Base-by-base conservation (phyloP, 2,888 invertebrate species). In the Bedellia somnulentella region DNA sequence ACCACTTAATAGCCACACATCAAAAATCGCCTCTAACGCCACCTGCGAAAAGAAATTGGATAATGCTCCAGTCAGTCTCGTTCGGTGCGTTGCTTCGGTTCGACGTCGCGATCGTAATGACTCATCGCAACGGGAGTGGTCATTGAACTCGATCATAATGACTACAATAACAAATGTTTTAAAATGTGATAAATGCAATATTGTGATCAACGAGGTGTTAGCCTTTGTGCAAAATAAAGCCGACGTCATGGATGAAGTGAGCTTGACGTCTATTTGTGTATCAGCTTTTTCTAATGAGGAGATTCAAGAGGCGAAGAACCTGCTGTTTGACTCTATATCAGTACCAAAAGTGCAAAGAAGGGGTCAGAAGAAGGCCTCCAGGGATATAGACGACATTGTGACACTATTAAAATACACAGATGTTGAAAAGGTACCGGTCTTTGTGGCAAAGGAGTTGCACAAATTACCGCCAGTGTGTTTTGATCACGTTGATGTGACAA, bases 401-500 rank as follows among this genome's bases (percentile, higher is more conserved):
- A 23, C 22, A 3, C 12, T 21, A 14, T n/a, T 29, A 10, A 29
- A 30, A 11, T 16, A 24, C 6, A 23, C 11, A 12, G 30, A 30
- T 8, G 24, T 24, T 11, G 30, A 30, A 3, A 10, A 30, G 9
- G 6, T 30, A 3, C 30, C 30, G 2, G 11, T 24, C 4, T 30
- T 24, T 15, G 30, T 30, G 4, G 30, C 30, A 6, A 14, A 13
- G n/a, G 15, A 30, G 4, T 24, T 30, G 9, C 14, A 23, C 3
- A 30, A 24, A 11, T 12, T 30, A 3, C 30, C 24, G 5, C 30
- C 30, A 6, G 24, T 30, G 9, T 9, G 13, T 6, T 30, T 30
- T n/a, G 17, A 30, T 11, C 24, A 30, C 14, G 24, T 30, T 3
- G 30, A 30, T 24, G 24, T 30, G 9, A 30, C 24, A n/a, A 9